Percentiles rank a stretch among this genome's conserved stretches.
Conservation (phyloP, 2,113 vertebrate species). For the Cavia porcellus region DNA sequence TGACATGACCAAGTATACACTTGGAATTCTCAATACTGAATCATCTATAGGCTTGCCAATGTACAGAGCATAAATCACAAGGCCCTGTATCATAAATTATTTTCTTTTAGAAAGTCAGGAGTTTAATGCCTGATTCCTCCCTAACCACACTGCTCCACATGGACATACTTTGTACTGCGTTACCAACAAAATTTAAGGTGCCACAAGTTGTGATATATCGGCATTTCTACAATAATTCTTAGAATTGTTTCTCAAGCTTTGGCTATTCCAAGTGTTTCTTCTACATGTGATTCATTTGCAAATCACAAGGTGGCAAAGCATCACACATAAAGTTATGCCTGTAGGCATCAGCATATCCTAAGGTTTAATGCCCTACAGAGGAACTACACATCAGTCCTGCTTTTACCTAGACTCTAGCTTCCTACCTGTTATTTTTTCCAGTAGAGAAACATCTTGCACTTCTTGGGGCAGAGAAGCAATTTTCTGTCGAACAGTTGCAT, state of each 20-base stretch:
- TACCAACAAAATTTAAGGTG: slow-evolving; percentile 8
- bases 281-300: background rate
- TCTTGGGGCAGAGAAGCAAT: slow-evolving; percentile 99
- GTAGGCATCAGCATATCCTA: background rate
- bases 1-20: background rate
- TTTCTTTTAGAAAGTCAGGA: background rate
- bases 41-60: background rate
- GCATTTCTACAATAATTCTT: slow-evolving; percentile 6
- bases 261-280: background rate
- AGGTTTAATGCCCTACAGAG: background rate
- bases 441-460: slow-evolving; percentile 97
- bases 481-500: slow-evolving; percentile 97
- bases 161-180: background rate
- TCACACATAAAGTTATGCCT: background rate
- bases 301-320: background rate
- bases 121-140: background rate
- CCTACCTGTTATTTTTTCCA: slow-evolving; percentile 98
- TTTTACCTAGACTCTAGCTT: background rate
- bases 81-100: background rate
- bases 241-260: background rate
- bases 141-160: no score
- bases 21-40: background rate
- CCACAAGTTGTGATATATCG: background rate
- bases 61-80: background rate
- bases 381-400: background rate